phyloP scores from a whole-genome alignment of 2,888 invertebrate species.

The Andrena minutula region DNA sequence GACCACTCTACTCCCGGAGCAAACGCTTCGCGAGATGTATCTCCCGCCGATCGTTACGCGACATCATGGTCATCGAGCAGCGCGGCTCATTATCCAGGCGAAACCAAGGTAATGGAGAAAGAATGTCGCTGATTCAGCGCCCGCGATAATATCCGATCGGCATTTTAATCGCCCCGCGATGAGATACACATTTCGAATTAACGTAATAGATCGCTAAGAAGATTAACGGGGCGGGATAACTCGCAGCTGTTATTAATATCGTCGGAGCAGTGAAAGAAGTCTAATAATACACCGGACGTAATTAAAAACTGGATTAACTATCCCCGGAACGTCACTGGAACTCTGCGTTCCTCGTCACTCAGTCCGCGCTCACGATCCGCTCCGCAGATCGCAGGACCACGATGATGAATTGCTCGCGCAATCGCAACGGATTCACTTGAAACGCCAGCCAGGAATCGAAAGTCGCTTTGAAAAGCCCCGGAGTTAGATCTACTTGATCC shows the following conservation, averaged over 20 bases:
- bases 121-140: not conserved
- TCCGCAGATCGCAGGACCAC: slow-evolving; percentile 4
- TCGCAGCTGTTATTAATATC: slow-evolving; percentile 7
- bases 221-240: not conserved
- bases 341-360: not conserved
- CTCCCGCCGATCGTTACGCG: not conserved
- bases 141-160: not conserved
- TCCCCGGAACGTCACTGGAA: slow-evolving; percentile 1
- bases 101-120: not conserved
- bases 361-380: not conserved
- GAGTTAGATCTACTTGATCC: not conserved
- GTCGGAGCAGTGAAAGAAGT: not conserved
- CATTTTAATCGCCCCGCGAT: not conserved
- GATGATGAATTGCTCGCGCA: slow-evolving; percentile 5
- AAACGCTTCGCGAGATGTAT: not conserved
- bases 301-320: slow-evolving; percentile 8
- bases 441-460: not conserved
- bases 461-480: not conserved
- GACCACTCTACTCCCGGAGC: not conserved
- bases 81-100: not conserved
- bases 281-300: not conserved
- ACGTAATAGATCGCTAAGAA: not conserved
- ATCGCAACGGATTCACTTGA: slow-evolving; percentile 36
- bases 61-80: not conserved
- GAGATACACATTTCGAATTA: not conserved